Evolutionary conservation across 1,140 invertebrate genomes (phyloP).

Genomic region (Stenopsyche tienmushanensis): DNA sequence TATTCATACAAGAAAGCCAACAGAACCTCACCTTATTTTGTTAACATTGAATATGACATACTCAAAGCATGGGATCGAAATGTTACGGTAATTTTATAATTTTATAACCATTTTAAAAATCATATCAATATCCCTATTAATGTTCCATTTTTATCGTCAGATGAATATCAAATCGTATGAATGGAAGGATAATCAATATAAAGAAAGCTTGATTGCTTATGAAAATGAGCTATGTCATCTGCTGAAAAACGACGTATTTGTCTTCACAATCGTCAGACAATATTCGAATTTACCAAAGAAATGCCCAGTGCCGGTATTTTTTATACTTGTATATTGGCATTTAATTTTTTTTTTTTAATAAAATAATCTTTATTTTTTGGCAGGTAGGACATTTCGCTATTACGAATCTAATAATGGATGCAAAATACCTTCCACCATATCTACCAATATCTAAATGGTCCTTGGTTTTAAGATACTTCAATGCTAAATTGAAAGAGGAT

Average conservation of each 20-base stretch:
- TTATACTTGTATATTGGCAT: neutral
- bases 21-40: conserved; percentile 19
- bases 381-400: conserved; percentile 14
- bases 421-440: conserved; percentile 20
- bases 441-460: conserved; percentile 22
- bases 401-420: conserved; percentile 20
- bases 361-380: neutral
- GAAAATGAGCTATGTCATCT: conserved; percentile 20
- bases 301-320: conserved; percentile 17
- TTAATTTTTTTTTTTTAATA: neutral
- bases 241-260: conserved; percentile 11
- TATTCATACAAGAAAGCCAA: conserved; percentile 22
- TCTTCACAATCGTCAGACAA: conserved; percentile 13
- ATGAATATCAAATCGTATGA: conserved; percentile 24
- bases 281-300: conserved; percentile 16
- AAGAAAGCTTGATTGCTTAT: conserved; percentile 22
- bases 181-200: conserved; percentile 24
- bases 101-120: too few species aligned
- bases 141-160: conserved; percentile 5
- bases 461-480: conserved; percentile 6
- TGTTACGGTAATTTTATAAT: conserved; percentile 12
- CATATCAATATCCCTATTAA: neutral
- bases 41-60: conserved; percentile 23
- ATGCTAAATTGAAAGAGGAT: neutral
- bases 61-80: conserved; percentile 14